A percentile compares a stretch with the other conserved stretches of the same genome.
Evolutionary conservation across 2,797 vertebrate species (phyloP).

Genomic region (Tenualosa ilisha): DNA sequence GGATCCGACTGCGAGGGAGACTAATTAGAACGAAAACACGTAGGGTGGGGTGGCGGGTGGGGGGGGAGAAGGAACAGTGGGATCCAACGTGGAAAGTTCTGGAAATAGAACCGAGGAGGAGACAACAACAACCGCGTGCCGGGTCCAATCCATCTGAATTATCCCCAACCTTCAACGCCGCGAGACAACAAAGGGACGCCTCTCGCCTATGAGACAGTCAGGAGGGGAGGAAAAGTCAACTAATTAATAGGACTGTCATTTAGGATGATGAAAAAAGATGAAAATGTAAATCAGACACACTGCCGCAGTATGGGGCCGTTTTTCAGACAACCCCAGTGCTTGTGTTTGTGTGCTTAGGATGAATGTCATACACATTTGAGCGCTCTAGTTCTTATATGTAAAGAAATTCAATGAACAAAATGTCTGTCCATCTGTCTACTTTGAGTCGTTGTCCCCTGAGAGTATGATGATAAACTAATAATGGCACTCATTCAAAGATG

Average conservation of each 20-base stretch:
- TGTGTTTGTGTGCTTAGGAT: background rate
- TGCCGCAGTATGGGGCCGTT: background rate
- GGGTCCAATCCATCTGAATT: constrained; percentile 42
- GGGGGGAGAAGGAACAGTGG: background rate
- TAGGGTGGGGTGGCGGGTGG: background rate
- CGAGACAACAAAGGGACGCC: constrained; percentile 42
- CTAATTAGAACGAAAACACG: constrained; percentile 4
- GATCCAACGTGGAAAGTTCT: background rate
- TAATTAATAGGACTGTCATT: constrained; percentile 44
- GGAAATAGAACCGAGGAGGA: constrained; percentile 28
- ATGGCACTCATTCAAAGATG: background rate
- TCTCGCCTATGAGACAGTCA: constrained; percentile 27
- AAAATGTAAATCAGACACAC: constrained; percentile 34
- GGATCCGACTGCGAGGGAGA: background rate
- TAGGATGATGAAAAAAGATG: constrained; percentile 25
- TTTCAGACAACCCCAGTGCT: background rate
- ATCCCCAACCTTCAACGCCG: constrained; percentile 26
- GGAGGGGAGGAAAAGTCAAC: constrained; percentile 20
- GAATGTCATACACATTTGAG: background rate
- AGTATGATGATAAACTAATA: background rate
- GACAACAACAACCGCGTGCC: constrained; percentile 30
- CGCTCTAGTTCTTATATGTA: too few species aligned
- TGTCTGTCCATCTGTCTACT: background rate
- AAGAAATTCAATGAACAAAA: background rate
- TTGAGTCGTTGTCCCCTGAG: background rate